Evolutionary conservation across 2,888 invertebrate species (phyloP).

Genomic region (Cremastinae sp.): DNA sequence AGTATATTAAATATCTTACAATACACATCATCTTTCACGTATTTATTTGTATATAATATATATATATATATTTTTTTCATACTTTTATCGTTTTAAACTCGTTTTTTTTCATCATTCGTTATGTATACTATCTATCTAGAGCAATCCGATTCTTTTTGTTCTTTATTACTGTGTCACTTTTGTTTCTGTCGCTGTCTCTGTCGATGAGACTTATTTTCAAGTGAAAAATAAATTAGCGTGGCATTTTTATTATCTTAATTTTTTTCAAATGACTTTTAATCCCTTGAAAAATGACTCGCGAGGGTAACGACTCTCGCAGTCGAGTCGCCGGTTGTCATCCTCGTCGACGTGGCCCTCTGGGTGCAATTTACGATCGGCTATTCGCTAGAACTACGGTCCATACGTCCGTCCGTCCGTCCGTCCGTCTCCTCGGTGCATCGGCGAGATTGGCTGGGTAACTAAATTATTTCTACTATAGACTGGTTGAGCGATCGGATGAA

Average conservation of each 20-base stretch:
- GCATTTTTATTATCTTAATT: background rate
- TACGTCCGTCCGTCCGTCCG: conserved; percentile 46
- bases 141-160: conserved; percentile 75
- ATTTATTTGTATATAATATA: conserved; percentile 68
- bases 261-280: too few relatives aligned
- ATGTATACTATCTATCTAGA: conserved; percentile 76
- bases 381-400: conserved; percentile 22
- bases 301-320: conserved; percentile 57
- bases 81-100: conserved; percentile 67
- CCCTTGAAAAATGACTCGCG: conserved; percentile 34
- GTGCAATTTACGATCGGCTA: conserved; percentile 14
- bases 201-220: conserved; percentile 63
- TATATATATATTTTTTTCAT: conserved; percentile 71
- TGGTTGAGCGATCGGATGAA: conserved; percentile 59
- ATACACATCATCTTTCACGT: conserved; percentile 77
- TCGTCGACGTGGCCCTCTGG: conserved; percentile 62
- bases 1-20: conserved; percentile 79
- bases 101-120: conserved; percentile 68
- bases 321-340: conserved; percentile 74
- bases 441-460: conserved; percentile 59
- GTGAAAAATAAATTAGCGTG: conserved; percentile 2
- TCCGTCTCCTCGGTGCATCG: conserved; percentile 74
- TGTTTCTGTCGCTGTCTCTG: conserved; percentile 68
- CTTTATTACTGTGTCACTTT: conserved; percentile 66
- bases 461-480: conserved; percentile 57